A percentile compares a stretch with the other conserved stretches of the same genome.
Evolutionary conservation across 2,113 vertebrate genomes (phyloP).

Genomic region (Theristicus caerulescens): DNA sequence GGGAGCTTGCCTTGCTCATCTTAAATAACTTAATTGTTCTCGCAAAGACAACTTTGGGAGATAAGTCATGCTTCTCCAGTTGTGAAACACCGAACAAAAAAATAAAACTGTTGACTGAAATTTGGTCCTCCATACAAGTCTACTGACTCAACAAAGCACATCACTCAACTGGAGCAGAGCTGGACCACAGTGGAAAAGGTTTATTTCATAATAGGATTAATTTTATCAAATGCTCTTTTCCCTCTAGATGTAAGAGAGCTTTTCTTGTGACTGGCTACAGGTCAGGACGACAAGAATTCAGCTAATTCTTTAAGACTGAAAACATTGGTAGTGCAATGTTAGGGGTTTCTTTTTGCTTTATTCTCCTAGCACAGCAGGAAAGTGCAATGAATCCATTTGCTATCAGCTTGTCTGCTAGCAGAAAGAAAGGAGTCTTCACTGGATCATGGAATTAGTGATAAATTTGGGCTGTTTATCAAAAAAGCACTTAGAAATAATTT

Average conservation of each 20-base stretch:
- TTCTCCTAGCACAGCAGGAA: not conserved
- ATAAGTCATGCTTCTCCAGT: not conserved
- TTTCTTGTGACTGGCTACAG: not conserved
- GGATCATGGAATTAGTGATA: not conserved
- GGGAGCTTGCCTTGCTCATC: not conserved
- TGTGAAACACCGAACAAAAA: not conserved
- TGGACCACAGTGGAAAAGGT: not conserved
- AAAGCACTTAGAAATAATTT: not conserved
- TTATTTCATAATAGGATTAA: not conserved
- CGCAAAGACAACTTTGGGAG: not conserved
- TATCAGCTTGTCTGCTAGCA: not conserved
- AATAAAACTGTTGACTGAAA: not conserved
- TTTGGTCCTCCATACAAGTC: not conserved
- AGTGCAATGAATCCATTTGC: not conserved
- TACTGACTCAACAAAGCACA: not conserved
- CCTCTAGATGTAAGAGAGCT: not conserved
- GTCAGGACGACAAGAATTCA: not conserved
- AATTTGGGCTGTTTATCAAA: not conserved
- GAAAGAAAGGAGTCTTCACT: not conserved
- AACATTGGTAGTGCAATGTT: not conserved
- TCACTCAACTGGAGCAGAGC: not conserved
- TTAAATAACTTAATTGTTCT: slow-evolving; percentile 40
- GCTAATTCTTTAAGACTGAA: not conserved
- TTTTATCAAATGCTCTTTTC: not conserved
- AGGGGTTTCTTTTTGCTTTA: not conserved